Conservation (phyloP, 2,888 invertebrate species). For the Aradus depressus region DNA sequence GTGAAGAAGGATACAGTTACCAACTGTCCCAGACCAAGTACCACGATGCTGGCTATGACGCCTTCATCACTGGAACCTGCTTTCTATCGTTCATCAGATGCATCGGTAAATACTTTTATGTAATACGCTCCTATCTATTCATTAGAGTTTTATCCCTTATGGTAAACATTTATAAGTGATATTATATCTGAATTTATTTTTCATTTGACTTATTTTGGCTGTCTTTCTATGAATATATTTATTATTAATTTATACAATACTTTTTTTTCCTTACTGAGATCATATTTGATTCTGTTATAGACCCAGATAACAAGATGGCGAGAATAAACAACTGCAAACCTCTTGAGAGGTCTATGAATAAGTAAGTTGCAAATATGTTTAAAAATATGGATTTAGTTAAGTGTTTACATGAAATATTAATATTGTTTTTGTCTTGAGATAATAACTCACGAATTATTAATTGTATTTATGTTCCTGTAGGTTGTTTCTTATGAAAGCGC, state of each 20-base stretch:
- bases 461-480: constrained; percentile 35
- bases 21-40: constrained; percentile 42
- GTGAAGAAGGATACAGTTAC: constrained; percentile 43
- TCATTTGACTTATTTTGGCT: background rate
- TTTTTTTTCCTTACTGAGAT: too few relatives aligned
- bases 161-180: background rate
- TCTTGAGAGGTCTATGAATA: constrained; percentile 12
- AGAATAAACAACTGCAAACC: constrained; percentile 5
- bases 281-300: constrained; percentile 1
- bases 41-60: constrained; percentile 83
- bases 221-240: too few relatives aligned
- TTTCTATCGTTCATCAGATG: constrained; percentile 60
- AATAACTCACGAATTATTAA: too few relatives aligned
- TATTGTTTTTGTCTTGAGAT: too few relatives aligned
- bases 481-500: constrained; percentile 48
- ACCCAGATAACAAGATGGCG: constrained; percentile 9
- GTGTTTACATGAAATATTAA: too few relatives aligned
- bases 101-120: constrained; percentile 40
- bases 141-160: background rate
- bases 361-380: too few relatives aligned
- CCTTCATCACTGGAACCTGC: constrained; percentile 67
- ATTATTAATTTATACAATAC: too few relatives aligned
- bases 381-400: too few relatives aligned
- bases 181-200: background rate
- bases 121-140: background rate